phyloP scores from a whole-genome alignment of 2,797 vertebrate species.

The Pipistrellus kuhlii region DNA sequence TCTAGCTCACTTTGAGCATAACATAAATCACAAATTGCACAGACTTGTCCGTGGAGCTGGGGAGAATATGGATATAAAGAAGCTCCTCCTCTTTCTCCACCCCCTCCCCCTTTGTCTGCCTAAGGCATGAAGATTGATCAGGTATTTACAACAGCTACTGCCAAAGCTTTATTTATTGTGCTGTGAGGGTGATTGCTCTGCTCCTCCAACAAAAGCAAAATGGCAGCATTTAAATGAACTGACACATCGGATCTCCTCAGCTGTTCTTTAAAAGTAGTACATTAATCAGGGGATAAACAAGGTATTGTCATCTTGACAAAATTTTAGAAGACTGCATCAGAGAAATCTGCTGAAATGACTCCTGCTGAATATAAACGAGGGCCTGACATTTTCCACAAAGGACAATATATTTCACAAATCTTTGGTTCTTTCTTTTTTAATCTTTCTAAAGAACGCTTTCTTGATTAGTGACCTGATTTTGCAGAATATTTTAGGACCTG shows the following conservation, averaged over 20 bases:
- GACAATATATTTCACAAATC: not conserved
- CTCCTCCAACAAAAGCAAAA: slow-evolving; percentile 51
- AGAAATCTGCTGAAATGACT: slow-evolving; percentile 43
- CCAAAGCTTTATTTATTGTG: not conserved
- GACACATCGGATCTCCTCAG: slow-evolving; percentile 49
- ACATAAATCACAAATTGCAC: slow-evolving; percentile 21
- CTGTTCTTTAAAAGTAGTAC: slow-evolving; percentile 45
- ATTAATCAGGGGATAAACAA: slow-evolving; percentile 62
- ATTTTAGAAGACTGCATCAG: slow-evolving; percentile 35
- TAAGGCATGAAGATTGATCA: not conserved
- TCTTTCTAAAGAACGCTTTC: slow-evolving; percentile 43
- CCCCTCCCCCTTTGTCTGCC: not conserved
- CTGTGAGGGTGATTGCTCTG: not conserved
- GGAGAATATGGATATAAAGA: not conserved
- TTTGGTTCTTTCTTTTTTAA: not conserved
- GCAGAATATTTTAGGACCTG: not conserved
- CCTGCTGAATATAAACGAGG: slow-evolving; percentile 59
- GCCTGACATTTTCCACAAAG: slow-evolving; percentile 46
- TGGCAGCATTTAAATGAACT: slow-evolving; percentile 68
- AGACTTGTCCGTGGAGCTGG: not conserved
- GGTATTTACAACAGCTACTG: not conserved
- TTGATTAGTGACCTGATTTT: slow-evolving; percentile 52
- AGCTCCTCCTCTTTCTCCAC: not conserved
- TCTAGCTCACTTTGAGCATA: not conserved
- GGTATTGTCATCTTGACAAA: slow-evolving; percentile 52